Evolutionary conservation across 2,797 vertebrate genomes (phyloP), one percentile per base, ranked within the genome.

Genomic region (Myioborus miniatus): DNA sequence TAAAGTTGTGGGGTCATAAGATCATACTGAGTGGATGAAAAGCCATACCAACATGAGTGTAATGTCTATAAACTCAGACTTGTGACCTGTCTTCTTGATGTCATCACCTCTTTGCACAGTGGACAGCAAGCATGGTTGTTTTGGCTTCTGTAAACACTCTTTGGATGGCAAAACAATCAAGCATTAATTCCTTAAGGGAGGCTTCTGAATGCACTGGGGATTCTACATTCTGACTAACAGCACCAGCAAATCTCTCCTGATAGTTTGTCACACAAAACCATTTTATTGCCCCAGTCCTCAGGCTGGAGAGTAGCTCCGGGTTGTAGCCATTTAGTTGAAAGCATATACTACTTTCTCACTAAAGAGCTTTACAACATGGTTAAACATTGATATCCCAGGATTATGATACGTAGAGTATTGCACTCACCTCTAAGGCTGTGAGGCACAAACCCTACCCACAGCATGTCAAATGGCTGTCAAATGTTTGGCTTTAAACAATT

Each of bases 1-100:
- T 98, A 97, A 98, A 97, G 82, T 79, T 79, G 76, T 94, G 83
- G 98, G 97, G 98, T 98, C 98, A 98, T 98, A 98, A 97, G 98
- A 98, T 97, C 96, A 90, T 87, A 87, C 87, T 62, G 83, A 88
- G 97, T 95, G 97, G 95, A 94, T 95, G 89, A 98, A 96, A 96
- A 96, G 90, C 86, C 94, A 94, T 97, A 97, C 96, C 97, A 98
- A 97, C 94, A 96, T 97, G 98, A 97, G 96, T 90, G 96, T 97
- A 98, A 97, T 97, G 97, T 97, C 97, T 98, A 93, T 97, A 97
- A 97, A 97, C 96, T 97, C 50, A 93, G 91, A 95, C 93, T 98
- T 97, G 97, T 96, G 97, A 97, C 97, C 97, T 94, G 70, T 87
- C 87, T 92, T 90, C 90, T 94, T 84, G 89, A 97, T 97, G 97